Conservation (phyloP, 2,797 vertebrate species). For the Myiotriccus ornatus region DNA sequence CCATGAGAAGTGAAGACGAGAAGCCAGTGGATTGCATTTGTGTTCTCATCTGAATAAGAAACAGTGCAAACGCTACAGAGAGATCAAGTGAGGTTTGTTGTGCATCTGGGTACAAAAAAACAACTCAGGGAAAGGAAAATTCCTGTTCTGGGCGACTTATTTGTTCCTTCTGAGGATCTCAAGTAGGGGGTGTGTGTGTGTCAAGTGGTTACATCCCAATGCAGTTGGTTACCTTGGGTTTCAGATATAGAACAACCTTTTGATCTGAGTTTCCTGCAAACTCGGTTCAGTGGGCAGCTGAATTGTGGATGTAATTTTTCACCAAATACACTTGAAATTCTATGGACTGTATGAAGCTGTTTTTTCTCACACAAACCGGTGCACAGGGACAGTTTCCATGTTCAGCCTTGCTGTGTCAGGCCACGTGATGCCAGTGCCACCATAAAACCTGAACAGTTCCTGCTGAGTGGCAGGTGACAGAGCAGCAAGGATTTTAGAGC, state of each 20-base stretch:
- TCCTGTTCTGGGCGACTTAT: neutral
- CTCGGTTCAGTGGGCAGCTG: neutral
- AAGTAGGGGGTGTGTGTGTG: neutral
- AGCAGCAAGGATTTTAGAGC: neutral
- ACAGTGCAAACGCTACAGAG: neutral
- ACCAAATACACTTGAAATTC: neutral
- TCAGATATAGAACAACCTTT: neutral
- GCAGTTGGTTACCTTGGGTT: neutral
- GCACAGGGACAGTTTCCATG: neutral
- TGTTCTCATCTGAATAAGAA: constrained; percentile 58
- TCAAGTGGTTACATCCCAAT: neutral
- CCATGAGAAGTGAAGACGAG: neutral
- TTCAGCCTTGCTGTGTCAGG: neutral
- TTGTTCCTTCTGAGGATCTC: neutral
- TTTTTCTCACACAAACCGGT: neutral
- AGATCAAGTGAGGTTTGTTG: constrained; percentile 23
- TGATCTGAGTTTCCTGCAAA: neutral
- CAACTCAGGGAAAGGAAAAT: neutral
- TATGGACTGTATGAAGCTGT: neutral
- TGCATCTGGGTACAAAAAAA: neutral
- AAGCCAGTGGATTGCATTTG: constrained; percentile 31
- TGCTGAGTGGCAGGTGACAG: neutral
- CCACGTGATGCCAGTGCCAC: accelerated
- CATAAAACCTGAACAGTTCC: accelerated
- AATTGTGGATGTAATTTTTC: neutral